Conservation (phyloP, 2,888 invertebrate genomes). For the Rapana venosa region DNA sequence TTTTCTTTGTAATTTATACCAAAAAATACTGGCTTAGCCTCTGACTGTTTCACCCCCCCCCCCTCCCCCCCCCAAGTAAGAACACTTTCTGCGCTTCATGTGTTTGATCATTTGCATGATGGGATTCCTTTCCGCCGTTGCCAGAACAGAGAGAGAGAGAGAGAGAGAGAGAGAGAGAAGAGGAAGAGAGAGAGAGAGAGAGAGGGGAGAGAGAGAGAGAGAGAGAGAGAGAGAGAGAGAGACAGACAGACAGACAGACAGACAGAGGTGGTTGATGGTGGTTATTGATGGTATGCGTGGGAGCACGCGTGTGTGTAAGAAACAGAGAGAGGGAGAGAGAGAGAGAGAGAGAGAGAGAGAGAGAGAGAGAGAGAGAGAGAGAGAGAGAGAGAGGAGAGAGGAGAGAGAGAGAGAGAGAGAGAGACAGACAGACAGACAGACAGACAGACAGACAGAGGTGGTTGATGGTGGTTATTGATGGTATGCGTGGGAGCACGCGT, state of each 20-base stretch:
- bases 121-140: neutral
- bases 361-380: too few relatives aligned
- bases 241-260: constrained; percentile 6
- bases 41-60: too few relatives aligned
- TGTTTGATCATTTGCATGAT: neutral
- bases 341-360: too few relatives aligned
- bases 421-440: neutral
- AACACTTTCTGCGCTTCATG: too few relatives aligned
- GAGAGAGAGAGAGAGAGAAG: neutral
- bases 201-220: neutral
- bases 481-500: neutral
- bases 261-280: neutral
- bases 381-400: too few relatives aligned
- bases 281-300: neutral
- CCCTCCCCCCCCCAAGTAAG: too few relatives aligned
- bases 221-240: constrained; percentile 2
- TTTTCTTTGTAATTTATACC: too few relatives aligned
- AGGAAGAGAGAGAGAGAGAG: neutral
- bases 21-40: too few relatives aligned
- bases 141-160: neutral
- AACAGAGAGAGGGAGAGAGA: neutral
- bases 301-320: neutral
- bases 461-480: neutral
- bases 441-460: neutral
- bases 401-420: neutral